These are phyloP conservation scores for Alligator mississippiensis DNA, from an alignment of 2,113 vertebrate genomes.

Conservation along the genomic window DNA sequence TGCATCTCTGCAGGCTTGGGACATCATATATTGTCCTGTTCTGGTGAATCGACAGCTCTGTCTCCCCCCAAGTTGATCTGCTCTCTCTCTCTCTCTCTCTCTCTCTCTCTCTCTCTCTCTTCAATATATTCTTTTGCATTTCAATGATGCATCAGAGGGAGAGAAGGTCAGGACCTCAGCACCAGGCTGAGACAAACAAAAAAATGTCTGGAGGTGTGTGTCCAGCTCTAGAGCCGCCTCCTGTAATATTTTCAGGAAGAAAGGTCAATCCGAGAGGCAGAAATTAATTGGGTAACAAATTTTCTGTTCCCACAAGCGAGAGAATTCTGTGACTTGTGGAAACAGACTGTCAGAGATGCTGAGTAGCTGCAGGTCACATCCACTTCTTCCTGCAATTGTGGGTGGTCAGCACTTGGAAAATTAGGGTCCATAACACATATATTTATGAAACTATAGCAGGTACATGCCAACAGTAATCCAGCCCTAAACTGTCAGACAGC, in stretches of 20 bases:
- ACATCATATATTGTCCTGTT: background rate
- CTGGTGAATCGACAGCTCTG: too few species aligned
- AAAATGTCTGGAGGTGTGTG: background rate
- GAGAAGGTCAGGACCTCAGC: background rate
- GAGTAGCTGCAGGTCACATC: background rate
- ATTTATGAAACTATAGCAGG: conserved; percentile 25
- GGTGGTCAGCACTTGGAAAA: background rate
- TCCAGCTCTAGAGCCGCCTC: background rate
- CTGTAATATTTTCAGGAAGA: background rate
- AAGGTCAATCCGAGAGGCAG: background rate
- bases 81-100: background rate
- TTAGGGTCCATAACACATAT: background rate
- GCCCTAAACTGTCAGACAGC: conserved; percentile 40
- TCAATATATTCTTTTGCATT: background rate
- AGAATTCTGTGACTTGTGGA: background rate
- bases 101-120: background rate
- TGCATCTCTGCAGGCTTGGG: background rate
- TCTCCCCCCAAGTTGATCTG: rapidly evolving
- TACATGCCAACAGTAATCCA: conserved; percentile 24
- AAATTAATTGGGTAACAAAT: background rate
- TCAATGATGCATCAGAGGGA: background rate
- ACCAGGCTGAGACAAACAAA: background rate
- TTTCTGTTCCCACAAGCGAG: background rate
- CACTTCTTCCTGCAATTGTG: background rate
- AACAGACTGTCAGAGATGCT: background rate